Evolutionary conservation across 2,797 vertebrate species (phyloP).

Genomic region (Paedocypris micromegethes): DNA sequence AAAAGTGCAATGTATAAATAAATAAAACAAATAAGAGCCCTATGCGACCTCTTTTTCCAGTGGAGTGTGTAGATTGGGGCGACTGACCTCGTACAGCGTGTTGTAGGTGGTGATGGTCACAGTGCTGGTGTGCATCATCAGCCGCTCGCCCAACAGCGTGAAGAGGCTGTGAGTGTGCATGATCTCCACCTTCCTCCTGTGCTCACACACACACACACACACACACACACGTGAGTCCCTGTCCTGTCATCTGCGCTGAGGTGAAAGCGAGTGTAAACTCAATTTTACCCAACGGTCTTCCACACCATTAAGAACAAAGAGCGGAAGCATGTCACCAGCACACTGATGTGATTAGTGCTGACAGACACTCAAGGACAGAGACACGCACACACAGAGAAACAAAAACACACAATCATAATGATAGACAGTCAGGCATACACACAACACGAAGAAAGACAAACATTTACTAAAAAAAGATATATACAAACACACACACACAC

Average conservation of each 20-base stretch:
- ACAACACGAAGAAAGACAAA: no score
- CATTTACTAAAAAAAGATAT: no score
- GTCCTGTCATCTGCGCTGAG: slow-evolving; percentile 1
- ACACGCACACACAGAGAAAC: slow-evolving; percentile 1
- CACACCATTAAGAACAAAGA: slow-evolving; percentile 37
- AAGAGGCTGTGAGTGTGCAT: slow-evolving; percentile 99
- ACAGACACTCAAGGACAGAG: slow-evolving; percentile 39
- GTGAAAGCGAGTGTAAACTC: slow-evolving; percentile 20
- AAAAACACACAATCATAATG: background rate
- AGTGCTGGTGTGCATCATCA: slow-evolving; percentile 98
- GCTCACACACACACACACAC: slow-evolving; percentile 19
- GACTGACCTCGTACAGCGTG: slow-evolving; percentile 91
- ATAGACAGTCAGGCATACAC: no score
- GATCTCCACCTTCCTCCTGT: slow-evolving; percentile 96
- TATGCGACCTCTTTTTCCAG: no score
- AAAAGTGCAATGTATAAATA: no score
- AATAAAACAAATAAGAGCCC: no score
- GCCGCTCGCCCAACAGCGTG: slow-evolving; percentile 90
- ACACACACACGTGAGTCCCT: background rate
- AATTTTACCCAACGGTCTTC: slow-evolving; percentile 20
- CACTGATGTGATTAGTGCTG: slow-evolving; percentile 35
- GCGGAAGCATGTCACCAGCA: slow-evolving; percentile 24
- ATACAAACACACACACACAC: slow-evolving; percentile 12
- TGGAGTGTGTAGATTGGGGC: background rate
- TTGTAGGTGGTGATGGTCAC: slow-evolving; percentile 97